Base-by-base conservation (phyloP, 2,888 invertebrate genomes). In the Cosmia pyralina region DNA sequence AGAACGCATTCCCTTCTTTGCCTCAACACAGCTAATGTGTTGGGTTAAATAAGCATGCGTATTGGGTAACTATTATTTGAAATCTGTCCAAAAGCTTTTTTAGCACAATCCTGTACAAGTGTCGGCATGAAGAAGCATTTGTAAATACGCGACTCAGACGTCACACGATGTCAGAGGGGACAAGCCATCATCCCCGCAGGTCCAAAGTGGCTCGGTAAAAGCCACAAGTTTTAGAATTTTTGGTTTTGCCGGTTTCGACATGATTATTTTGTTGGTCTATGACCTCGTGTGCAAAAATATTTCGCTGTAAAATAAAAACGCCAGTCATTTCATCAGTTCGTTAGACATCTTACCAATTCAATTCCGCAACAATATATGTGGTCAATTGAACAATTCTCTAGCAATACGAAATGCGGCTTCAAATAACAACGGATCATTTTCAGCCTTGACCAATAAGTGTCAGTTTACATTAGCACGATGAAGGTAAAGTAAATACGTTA, bases 361-460 rank as follows among this genome's bases (percentile, higher is more conserved):
- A 63, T 66, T 41, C 46, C 2, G 41, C 52, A 58, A 28, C 53
- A 59, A 19, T 28, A 28, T 46, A 22, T 44, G 19, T 44, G 7
- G 38, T n/a, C 64, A 79, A 75, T 72, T 72, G 57, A 38, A n/a
- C 50, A 34, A 57, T 69, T 69, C 38, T 60, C 50, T 63, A 57
- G 48, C 15, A 55, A 67, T 68, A 72, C 68, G 48, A n/a, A 71
- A 65, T 55, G 34, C 7, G 58, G 50, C 10, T 53, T 41, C 44
- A 68, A 69, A 67, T 48, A 58, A 52, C 46, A 28, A 46, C 48
- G 15, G 46, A 71, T 68, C 57, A 22, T 2, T 28, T 52, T 58
- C 60, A 72, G 34, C 78, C 78, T 78, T 81, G 75, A 73, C 80
- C 72, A 67, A 28, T 67, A 67, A 53, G 73, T 79, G 64, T 69